Base-by-base conservation (phyloP, 2,888 invertebrate species). In the Cephus pygmeus region DNA sequence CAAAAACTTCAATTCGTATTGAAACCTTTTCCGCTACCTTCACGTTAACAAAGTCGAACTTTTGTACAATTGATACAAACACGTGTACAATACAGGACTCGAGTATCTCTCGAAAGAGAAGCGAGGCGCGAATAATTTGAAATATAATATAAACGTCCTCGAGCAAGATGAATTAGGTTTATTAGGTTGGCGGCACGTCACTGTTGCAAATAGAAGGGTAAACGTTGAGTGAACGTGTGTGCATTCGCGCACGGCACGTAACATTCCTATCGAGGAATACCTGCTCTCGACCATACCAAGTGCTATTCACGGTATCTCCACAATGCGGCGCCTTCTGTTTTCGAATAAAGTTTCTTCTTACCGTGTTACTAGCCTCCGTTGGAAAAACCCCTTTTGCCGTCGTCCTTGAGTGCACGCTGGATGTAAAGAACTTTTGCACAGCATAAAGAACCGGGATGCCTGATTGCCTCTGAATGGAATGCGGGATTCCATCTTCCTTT, bases 381-480 rank as follows among this genome's bases (percentile, higher is more conserved):
- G 73, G 81, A 79, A 82, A 74, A 85, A 85, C 85, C 84, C 84
- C 85, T 85, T 79, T 79, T 80, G 74, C 74, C 77, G 31, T 77
- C 75, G 79, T 75, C 23, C 40, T 56, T 23, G 71, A 71, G 71
- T 71, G 34, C 75, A 68, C 69, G 76, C 23, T 71, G 23, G 68
- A 80, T 77, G 75, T 79, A 79, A 81, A 79, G 71, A 71, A 71
- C 56, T 71, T 34, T 31, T 34, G 84, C 76, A 77, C 73, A 81
- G 77, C 73, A 71, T 69, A 73, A 69, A n/a, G 74, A 68, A 85
- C 81, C 34, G 74, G 77, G 83, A 83, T 79, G 87, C 87, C 82
- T 86, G 85, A 83, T 84, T 88, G 84, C 80, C 80, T 81, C 80
- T 80, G 84, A 88, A 88, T 85, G 82, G 78, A 73, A 81, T 76